Evolutionary conservation across 2,797 vertebrate genomes (phyloP).

Genomic region (Gambelia wislizenii): DNA sequence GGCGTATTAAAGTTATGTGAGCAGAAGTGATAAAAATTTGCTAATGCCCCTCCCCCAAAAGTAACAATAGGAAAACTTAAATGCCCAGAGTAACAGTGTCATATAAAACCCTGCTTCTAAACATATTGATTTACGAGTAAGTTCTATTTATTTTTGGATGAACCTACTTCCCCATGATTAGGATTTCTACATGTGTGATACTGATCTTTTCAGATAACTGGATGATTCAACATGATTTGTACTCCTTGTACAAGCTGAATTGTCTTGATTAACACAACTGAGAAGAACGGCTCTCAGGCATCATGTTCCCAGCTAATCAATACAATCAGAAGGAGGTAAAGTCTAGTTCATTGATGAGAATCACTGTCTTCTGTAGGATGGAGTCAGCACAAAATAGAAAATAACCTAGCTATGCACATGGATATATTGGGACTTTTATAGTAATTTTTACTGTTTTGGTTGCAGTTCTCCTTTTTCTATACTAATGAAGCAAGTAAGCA

Average conservation of each 20-base stretch:
- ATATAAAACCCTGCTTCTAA: neutral
- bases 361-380: neutral
- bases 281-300: constrained; percentile 12
- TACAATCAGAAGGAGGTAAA: neutral
- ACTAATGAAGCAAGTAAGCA: neutral
- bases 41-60: constrained; percentile 33
- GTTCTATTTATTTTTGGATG: neutral
- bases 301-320: neutral
- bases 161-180: neutral
- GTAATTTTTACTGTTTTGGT: neutral
- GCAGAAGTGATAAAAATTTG: constrained; percentile 54
- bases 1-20: neutral
- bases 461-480: neutral
- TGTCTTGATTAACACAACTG: constrained; percentile 13
- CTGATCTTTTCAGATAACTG: neutral
- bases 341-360: neutral
- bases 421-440: neutral
- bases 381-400: constrained; percentile 5
- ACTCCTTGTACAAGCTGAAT: neutral
- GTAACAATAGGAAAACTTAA: constrained; percentile 39
- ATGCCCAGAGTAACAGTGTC: neutral
- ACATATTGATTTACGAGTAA: neutral
- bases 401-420: neutral
- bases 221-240: constrained; percentile 2
- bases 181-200: neutral